phyloP scores from a whole-genome alignment of 2,113 vertebrate genomes.

The Perca fluviatilis region DNA sequence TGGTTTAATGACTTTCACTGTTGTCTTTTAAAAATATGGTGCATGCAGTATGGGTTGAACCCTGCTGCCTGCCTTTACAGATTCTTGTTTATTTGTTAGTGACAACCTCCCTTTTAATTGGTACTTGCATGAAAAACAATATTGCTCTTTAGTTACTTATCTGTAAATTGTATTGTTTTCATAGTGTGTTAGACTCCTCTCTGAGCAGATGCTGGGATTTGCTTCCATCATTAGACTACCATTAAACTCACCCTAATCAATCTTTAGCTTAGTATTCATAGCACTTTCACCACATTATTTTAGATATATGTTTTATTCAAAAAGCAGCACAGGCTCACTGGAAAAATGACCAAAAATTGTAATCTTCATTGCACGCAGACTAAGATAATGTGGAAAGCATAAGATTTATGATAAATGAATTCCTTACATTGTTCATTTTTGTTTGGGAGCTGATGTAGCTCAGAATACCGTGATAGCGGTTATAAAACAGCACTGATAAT shows the following conservation, averaged over 20 bases:
- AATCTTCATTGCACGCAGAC: background rate
- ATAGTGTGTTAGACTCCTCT: background rate
- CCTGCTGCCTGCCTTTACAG: too few species aligned
- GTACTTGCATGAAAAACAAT: background rate
- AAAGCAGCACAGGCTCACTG: background rate
- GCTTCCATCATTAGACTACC: background rate
- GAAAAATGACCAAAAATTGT: background rate
- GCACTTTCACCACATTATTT: background rate
- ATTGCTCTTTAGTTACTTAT: background rate
- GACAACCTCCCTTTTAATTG: background rate
- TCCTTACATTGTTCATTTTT: background rate
- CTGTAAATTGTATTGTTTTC: background rate
- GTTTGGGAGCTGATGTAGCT: background rate
- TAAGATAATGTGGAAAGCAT: background rate
- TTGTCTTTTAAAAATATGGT: too few species aligned
- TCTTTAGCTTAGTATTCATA: background rate
- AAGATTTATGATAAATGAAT: background rate
- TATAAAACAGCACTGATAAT: too few species aligned
- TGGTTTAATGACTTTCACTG: background rate
- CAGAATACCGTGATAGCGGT: background rate
- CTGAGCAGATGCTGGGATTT: conserved; percentile 8
- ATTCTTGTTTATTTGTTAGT: background rate
- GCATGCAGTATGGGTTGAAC: too few species aligned
- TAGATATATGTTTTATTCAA: background rate
- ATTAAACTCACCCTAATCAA: background rate